These are phyloP conservation scores for Alethe castanea DNA, from an alignment of 2,113 vertebrate genomes.

Conservation along the genomic window DNA sequence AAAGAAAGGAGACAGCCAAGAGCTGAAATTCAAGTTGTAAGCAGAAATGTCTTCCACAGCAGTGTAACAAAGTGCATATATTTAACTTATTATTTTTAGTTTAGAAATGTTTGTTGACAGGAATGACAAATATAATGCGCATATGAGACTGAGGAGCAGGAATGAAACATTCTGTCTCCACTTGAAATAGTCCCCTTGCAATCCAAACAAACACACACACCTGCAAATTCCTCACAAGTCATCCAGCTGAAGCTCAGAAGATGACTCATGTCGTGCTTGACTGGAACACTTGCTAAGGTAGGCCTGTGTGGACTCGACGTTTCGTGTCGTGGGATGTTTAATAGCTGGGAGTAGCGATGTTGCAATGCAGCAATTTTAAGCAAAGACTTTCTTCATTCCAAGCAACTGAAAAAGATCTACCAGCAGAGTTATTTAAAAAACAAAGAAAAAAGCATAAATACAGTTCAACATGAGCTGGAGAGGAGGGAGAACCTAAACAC, in stretches of 20 bases:
- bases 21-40: neutral
- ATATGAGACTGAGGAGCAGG: neutral
- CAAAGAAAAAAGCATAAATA: neutral
- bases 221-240: slow-evolving; percentile 20
- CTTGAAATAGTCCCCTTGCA: slow-evolving; percentile 12
- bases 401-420: neutral
- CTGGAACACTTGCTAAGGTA: neutral
- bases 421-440: neutral
- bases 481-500: neutral
- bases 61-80: neutral
- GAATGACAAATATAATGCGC: neutral
- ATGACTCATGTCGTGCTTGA: neutral
- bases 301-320: neutral
- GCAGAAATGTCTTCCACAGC: neutral
- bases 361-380: neutral
- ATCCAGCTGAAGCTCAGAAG: neutral
- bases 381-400: neutral
- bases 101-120: slow-evolving; percentile 50
- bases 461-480: neutral
- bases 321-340: neutral
- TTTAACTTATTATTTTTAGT: slow-evolving; percentile 41
- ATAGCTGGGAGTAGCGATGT: neutral
- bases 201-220: slow-evolving; percentile 46
- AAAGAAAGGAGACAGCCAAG: neutral
- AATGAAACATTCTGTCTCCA: slow-evolving; percentile 32